Evolutionary conservation across 2,797 vertebrate species (phyloP).

Genomic region (Chrysocyon brachyurus): DNA sequence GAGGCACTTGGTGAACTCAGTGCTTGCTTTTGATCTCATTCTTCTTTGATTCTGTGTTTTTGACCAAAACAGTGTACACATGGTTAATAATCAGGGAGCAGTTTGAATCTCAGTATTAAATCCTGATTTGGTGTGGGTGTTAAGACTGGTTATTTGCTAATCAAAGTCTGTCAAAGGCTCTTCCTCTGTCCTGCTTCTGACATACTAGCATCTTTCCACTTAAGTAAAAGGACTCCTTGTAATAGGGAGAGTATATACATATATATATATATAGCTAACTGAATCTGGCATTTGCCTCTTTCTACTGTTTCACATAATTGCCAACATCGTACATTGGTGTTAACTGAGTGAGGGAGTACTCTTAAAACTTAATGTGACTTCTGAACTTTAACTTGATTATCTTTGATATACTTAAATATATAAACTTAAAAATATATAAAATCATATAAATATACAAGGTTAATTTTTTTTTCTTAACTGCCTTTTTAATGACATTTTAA

Average conservation of each 20-base stretch:
- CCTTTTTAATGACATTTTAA: not conserved
- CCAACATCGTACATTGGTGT: not conserved
- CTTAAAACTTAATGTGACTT: not conserved
- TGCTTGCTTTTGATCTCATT: not conserved
- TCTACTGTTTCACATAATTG: not conserved
- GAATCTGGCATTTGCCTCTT: not conserved
- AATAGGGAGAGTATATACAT: not conserved
- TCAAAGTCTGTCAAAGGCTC: not conserved
- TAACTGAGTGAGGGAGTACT: slow-evolving; percentile 44
- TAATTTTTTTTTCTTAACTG: not conserved
- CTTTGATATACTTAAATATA: not conserved
- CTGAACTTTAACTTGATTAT: not conserved
- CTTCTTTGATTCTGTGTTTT: not conserved
- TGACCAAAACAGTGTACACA: not conserved
- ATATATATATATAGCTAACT: not conserved
- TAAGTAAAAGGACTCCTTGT: not conserved
- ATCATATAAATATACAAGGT: not conserved
- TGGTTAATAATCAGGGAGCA: not conserved
- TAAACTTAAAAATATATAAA: not conserved
- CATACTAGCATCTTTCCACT: not conserved
- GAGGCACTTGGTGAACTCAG: not conserved
- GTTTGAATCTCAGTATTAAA: slow-evolving; percentile 45
- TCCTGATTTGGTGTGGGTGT: not conserved
- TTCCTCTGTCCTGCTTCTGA: slow-evolving; percentile 16
- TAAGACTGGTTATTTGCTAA: not conserved